These are phyloP conservation scores for Ganaspis brasiliensis DNA, from an alignment of 2,888 invertebrate genomes.

Conservation along the genomic window DNA sequence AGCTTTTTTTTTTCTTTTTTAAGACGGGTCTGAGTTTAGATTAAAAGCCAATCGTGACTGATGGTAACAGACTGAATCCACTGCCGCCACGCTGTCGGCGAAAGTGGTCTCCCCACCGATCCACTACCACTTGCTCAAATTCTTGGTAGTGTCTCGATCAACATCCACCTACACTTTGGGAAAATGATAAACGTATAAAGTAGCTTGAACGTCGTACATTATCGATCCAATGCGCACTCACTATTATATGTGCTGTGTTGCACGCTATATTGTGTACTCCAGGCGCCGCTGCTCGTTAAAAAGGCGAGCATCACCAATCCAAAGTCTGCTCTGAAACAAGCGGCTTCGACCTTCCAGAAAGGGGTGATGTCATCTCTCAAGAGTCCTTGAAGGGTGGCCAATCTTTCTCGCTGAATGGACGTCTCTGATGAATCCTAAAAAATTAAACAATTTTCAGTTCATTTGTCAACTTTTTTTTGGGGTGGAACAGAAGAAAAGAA, in stretches of 20 bases:
- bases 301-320: slow-evolving; percentile 1
- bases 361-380: background rate
- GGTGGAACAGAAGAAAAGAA: too few relatives aligned
- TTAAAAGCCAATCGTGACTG: slow-evolving; percentile 43
- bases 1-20: background rate
- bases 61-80: slow-evolving; percentile 22
- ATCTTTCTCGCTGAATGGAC: background rate
- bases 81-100: slow-evolving; percentile 55
- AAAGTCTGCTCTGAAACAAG: background rate
- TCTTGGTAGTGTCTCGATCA: background rate
- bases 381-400: background rate
- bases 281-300: slow-evolving; percentile 1
- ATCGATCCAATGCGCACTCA: slow-evolving; percentile 54
- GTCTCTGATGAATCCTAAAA: background rate
- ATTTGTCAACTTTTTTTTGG: too few relatives aligned
- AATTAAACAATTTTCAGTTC: too few relatives aligned
- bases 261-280: slow-evolving; percentile 3
- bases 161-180: background rate
- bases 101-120: slow-evolving; percentile 48
- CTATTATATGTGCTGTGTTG: background rate
- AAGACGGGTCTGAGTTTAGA: background rate
- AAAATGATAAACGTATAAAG: background rate
- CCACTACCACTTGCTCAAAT: background rate
- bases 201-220: slow-evolving; percentile 47
- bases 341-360: background rate